Percentiles rank a stretch among this genome's conserved stretches.
Conservation (phyloP, 2,888 invertebrate genomes). For the Baccha elongata region DNA sequence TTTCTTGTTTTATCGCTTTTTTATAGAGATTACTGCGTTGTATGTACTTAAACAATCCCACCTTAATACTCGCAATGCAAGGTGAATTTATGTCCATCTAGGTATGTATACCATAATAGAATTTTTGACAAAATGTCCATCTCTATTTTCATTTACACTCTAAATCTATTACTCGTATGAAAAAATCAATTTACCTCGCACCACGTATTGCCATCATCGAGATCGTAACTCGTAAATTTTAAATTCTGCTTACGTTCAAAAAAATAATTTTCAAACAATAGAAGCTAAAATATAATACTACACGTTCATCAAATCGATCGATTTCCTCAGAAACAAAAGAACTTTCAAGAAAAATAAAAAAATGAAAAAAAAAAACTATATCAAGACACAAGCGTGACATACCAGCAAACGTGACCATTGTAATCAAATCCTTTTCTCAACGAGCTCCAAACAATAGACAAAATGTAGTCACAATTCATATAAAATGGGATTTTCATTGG, state of each 20-base stretch:
- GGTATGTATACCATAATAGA: too few species aligned
- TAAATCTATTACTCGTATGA: too few species aligned
- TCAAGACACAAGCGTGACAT: conserved; percentile 20
- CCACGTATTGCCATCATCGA: too few species aligned
- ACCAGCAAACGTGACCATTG: conserved; percentile 51
- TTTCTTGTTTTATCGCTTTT: too few species aligned
- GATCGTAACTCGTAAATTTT: too few species aligned
- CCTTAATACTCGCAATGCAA: too few species aligned
- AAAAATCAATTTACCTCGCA: too few species aligned
- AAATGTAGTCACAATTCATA: conserved; percentile 39
- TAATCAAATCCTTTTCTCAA: conserved; percentile 42
- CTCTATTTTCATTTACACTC: too few species aligned
- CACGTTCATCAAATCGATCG: conserved; percentile 6
- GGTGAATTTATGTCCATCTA: too few species aligned
- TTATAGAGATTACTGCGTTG: too few species aligned
- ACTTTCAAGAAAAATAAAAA: not conserved
- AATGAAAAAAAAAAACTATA: not conserved
- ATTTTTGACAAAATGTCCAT: too few species aligned
- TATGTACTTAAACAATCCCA: too few species aligned
- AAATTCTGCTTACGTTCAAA: conserved; percentile 6
- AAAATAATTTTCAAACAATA: conserved; percentile 10
- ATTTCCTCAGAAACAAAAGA: conserved; percentile 7
- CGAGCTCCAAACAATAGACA: conserved; percentile 34
- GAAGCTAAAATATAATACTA: not conserved
- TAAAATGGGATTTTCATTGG: conserved; percentile 42